Evolutionary conservation across 1,140 invertebrate genomes (phyloP).

Genomic region (Anastrepha ludens): DNA sequence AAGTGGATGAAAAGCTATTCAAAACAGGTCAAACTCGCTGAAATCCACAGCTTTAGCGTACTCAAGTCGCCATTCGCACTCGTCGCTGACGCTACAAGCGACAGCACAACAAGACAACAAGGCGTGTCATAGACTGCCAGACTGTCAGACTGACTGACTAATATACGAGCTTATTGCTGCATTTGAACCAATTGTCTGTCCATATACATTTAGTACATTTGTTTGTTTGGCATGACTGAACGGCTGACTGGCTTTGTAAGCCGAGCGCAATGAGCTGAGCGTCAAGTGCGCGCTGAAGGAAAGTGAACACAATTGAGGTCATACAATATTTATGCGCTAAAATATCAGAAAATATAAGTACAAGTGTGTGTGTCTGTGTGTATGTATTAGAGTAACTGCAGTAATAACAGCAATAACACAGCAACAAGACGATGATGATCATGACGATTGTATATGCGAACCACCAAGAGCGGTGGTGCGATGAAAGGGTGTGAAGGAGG

Average conservation of each 20-base stretch:
- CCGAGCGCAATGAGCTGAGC: constrained; percentile 21
- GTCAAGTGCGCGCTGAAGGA: constrained; percentile 43
- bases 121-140: background rate
- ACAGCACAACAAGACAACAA: background rate
- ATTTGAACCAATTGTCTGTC: background rate
- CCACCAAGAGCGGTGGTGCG: background rate
- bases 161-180: constrained; percentile 18
- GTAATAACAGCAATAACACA: background rate
- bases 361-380: background rate
- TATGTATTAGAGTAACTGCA: background rate
- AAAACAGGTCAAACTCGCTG: constrained; percentile 19
- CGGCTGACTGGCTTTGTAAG: background rate
- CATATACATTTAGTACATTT: background rate
- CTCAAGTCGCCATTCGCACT: background rate
- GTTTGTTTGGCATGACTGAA: constrained; percentile 20
- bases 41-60: background rate
- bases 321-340: constrained; percentile 41
- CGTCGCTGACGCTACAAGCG: background rate
- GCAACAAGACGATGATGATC: background rate
- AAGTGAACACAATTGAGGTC: constrained; percentile 48
- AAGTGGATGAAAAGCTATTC: constrained; percentile 29
- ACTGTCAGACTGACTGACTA: background rate
- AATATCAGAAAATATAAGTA: background rate
- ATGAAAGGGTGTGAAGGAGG: background rate
- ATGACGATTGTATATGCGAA: background rate